Evolutionary conservation across 2,113 vertebrate genomes (phyloP), one percentile per base, ranked within the genome.

Genomic region (Seriola rivoliana): DNA sequence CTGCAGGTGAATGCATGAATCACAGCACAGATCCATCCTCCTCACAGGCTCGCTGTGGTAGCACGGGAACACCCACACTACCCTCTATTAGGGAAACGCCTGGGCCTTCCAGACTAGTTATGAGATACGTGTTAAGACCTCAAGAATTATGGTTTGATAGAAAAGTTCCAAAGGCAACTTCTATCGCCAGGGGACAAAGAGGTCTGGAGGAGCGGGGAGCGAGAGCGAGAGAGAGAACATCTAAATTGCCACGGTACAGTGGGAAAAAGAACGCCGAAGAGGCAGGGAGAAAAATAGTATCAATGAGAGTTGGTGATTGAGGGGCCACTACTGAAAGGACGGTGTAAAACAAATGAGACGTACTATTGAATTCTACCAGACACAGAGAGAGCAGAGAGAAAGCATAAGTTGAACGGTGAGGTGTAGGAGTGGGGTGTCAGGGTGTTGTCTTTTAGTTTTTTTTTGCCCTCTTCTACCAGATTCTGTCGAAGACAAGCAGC

Each of bases 261-360:
- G 59, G 73, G 52, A 77, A 50, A 58, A 78, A 82, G 34, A 63
- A 67, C 13, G 38, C 60, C 32, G 54, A 23, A 64, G 81, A 78
- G 29, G 79, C 62, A 70, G 67, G 19, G 42, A 54, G 64, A 72
- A 68, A 81, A 86, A 81, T n/a, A 73, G 74, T 75, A 81, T 81
- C 46, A 71, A 60, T 62, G 52, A 60, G 59, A 60, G 63, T 29
- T 19, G 68, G 52, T 77, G 82, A 85, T 71, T 76, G 77, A 85
- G 71, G 81, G 74, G 78, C 78, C 50, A 48, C 36, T 21, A 11
- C n/a, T 58, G 57, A 78, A 81, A 64, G 62, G 77, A 85, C 80
- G 67, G 75, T 50, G 40, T 58, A 64, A 77, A 87, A 88, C 68
- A 88, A 90, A 86, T 69, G 64, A 81, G 77, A 82, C 54, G 17